Evolutionary conservation across 2,113 vertebrate species (phyloP), one percentile per base, ranked within the genome.

Genomic region (Brienomyrus brachyistius): DNA sequence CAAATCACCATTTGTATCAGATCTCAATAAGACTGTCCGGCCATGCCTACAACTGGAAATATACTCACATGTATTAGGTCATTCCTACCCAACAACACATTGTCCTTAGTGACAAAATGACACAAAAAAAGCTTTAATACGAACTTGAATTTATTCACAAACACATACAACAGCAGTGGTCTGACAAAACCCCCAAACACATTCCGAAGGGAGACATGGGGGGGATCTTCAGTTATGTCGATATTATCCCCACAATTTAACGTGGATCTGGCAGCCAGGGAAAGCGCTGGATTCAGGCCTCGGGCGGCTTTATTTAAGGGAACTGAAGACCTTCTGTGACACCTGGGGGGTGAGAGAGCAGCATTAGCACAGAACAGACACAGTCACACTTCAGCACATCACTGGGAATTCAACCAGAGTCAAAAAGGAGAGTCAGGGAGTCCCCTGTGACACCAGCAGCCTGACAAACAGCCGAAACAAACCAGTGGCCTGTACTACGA

Each of bases 321-420:
- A 94, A 91, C 95, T 93, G 91, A 96, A 96, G n/a, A 96, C 91
- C 91, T 96, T 96, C 92, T 96, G 94, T 7, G 95, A 70, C 93
- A 96, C 96, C 96, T 96, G 86, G 62, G 52, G 91, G 45, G 92
- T 74, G 48, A 43, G 70, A 31, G 91, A 86, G 84, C 82, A 77
- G 13, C 15, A 35, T 77, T 35, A 90, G 1, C 43, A 86, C 54
- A 35, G n/a, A 27, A 45, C 15, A 88, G 48, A 5, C 6, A 54
- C 54, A 50, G 48, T 10, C 9, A 10, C 7, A 50, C 48, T 50
- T 50, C 48, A 9, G 48, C 48, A 50, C 48, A 40, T 40, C 40
- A 40, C 2, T 1, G 40, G 40, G 1, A 40, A 40, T 40, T 40
- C 40, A 40, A 1, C 31, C 31, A 31, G 31, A 31, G 9, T 50